Conservation (phyloP, 37 sponge, comb jelly and placozoan species). For the Bolinopsis microptera region DNA sequence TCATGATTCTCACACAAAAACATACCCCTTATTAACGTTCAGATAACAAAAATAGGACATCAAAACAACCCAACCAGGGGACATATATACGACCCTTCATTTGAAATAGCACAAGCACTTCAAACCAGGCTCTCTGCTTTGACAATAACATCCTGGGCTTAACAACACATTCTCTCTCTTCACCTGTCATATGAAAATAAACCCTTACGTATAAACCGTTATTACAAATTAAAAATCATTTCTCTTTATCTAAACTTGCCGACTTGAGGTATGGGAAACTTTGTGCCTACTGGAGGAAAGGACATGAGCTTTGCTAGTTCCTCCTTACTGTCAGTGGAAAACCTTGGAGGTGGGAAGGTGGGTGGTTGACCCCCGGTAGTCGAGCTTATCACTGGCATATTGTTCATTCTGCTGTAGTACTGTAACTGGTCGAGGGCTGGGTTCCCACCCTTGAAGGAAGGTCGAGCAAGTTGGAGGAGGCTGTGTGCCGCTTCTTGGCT, state of each 20-base stretch:
- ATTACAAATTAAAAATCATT: background rate
- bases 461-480: conserved; percentile 43
- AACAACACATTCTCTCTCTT: background rate
- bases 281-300: background rate
- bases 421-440: conserved; percentile 26
- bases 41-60: background rate
- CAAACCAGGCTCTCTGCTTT: background rate
- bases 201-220: background rate
- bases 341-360: conserved; percentile 20
- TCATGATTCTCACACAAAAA: background rate
- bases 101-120: no score
- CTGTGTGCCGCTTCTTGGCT: conserved; percentile 39
- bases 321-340: background rate
- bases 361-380: conserved; percentile 10
- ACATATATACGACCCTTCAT: background rate
- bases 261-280: conserved; percentile 20
- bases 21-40: background rate
- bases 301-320: conserved; percentile 45
- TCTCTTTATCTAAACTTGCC: conserved; percentile 55
- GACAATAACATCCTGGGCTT: background rate
- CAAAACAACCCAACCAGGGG: background rate
- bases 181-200: background rate
- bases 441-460: conserved; percentile 11
- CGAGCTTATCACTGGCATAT: conserved; percentile 15
- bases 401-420: background rate